phyloP scores from a whole-genome alignment of 2,113 vertebrate genomes.

The Podarcis raffonei region DNA sequence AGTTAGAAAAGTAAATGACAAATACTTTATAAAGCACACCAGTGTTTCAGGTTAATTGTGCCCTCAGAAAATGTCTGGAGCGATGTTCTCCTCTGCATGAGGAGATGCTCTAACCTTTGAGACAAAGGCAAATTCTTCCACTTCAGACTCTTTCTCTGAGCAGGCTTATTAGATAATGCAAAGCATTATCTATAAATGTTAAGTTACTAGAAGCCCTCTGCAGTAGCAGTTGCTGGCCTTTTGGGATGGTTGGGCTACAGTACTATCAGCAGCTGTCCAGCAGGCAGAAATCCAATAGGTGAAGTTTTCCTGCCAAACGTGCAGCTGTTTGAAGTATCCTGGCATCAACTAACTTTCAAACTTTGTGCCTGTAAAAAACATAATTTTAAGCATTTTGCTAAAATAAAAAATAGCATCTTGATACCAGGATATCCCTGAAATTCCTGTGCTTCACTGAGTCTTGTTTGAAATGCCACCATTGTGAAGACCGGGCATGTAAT shows the following conservation, averaged over 20 bases:
- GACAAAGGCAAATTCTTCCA: neutral
- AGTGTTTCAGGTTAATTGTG: neutral
- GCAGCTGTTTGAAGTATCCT: neutral
- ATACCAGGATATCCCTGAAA: neutral
- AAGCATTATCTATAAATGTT: conserved; percentile 2
- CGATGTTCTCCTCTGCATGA: neutral
- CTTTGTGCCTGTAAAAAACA: neutral
- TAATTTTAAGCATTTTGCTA: neutral
- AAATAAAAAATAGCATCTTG: neutral
- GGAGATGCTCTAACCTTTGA: neutral
- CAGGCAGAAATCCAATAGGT: neutral
- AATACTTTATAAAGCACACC: neutral
- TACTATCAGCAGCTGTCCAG: neutral
- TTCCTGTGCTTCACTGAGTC: neutral
- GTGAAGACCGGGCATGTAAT: no score
- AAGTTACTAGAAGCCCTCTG: neutral
- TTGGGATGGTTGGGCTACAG: neutral
- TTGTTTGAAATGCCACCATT: neutral
- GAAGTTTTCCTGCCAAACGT: no score
- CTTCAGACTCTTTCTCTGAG: neutral
- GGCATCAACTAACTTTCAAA: neutral
- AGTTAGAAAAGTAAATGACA: neutral
- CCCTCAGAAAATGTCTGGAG: neutral
- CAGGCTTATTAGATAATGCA: neutral
- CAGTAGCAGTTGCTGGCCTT: neutral